A percentile compares a stretch with the other conserved stretches of the same genome.
Evolutionary conservation across 2,797 vertebrate species (phyloP).

Genomic region (Acanthopagrus latus): DNA sequence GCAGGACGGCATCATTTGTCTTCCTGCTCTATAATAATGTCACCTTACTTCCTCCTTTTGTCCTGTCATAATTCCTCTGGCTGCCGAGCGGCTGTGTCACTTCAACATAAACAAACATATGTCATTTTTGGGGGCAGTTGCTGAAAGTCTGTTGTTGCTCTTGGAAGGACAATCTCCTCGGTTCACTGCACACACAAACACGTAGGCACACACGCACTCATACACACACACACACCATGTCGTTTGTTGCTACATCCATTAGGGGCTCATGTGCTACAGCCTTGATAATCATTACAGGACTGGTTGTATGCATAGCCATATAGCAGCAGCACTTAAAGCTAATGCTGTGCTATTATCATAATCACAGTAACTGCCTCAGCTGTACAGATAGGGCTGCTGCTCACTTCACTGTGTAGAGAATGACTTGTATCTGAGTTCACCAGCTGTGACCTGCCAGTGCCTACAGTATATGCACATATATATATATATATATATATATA

Average conservation of each 20-base stretch:
- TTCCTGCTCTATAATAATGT: not conserved
- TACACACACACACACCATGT: not conserved
- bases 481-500: too few relatives aligned
- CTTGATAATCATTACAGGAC: not conserved
- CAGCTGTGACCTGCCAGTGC: not conserved
- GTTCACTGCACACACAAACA: not conserved
- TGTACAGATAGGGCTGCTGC: not conserved
- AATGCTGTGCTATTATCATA: too few relatives aligned
- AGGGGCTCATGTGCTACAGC: not conserved
- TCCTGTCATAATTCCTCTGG: not conserved
- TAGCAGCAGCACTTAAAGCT: not conserved
- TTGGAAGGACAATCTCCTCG: not conserved
- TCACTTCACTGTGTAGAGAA: not conserved
- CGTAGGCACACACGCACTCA: not conserved
- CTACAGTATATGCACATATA: not conserved
- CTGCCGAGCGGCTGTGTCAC: not conserved
- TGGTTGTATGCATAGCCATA: not conserved
- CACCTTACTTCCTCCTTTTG: not conserved
- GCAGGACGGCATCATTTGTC: not conserved
- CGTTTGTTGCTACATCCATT: not conserved
- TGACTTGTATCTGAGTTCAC: not conserved
- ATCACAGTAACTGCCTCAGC: not conserved
- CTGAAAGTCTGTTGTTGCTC: not conserved
- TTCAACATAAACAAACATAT: not conserved
- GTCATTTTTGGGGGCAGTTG: not conserved